Evolutionary conservation across 2,888 invertebrate genomes (phyloP).

Genomic region (Campaea margaritaria): DNA sequence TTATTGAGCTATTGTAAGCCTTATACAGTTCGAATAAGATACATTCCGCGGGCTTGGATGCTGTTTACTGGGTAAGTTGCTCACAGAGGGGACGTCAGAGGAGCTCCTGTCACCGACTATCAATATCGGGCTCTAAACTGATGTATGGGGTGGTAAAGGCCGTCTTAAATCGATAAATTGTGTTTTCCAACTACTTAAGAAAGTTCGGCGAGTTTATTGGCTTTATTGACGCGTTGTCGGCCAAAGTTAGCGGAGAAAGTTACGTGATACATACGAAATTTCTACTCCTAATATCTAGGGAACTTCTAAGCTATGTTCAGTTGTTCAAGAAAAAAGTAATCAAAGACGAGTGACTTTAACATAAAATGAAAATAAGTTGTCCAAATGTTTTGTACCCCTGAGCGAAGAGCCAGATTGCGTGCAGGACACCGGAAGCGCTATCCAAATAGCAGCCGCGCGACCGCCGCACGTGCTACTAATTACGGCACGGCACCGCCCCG

Average conservation of each 20-base stretch:
- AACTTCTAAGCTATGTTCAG: no score
- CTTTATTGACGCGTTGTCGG: constrained; percentile 75
- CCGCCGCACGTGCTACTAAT: constrained; percentile 67
- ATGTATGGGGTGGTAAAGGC: constrained; percentile 79
- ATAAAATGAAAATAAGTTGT: no score
- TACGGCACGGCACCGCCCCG: constrained; percentile 46
- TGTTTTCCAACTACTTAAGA: constrained; percentile 75
- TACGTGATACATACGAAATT: constrained; percentile 9
- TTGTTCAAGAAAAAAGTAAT: no score
- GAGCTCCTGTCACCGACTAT: constrained; percentile 77
- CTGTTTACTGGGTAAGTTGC: constrained; percentile 36
- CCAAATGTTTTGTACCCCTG: constrained; percentile 50
- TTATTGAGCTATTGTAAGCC: constrained; percentile 27
- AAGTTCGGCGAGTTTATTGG: constrained; percentile 76
- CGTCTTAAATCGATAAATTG: constrained; percentile 79
- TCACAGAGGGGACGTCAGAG: constrained; percentile 65
- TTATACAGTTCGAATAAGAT: constrained; percentile 46
- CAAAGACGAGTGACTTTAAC: no score
- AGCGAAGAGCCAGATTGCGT: constrained; percentile 58
- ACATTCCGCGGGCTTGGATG: constrained; percentile 28
- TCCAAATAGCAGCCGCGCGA: constrained; percentile 60
- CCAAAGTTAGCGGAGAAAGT: constrained; percentile 50
- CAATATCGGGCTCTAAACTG: constrained; percentile 79
- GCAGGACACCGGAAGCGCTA: constrained; percentile 64
- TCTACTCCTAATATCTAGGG: neutral